Conservation (phyloP, 2,113 vertebrate genomes). For the Hydrochoerus hydrochaeris region DNA sequence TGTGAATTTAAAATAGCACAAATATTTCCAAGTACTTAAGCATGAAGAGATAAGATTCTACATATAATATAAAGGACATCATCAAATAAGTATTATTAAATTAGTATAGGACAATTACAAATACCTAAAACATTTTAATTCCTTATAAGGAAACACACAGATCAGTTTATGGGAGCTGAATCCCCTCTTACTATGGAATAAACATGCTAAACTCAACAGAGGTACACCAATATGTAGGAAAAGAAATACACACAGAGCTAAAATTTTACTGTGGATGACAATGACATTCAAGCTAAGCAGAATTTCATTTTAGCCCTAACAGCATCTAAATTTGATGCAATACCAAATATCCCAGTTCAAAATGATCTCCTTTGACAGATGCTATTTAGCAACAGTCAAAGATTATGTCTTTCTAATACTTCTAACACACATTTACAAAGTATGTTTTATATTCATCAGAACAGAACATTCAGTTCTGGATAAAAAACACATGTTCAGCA, state of each 20-base stretch:
- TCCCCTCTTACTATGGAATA: background rate
- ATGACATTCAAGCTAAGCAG: background rate
- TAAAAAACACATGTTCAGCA: conserved; percentile 77
- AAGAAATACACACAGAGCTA: background rate
- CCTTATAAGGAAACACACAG: conserved; percentile 18
- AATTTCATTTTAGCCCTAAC: background rate
- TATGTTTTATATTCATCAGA: conserved; percentile 67
- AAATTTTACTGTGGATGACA: background rate
- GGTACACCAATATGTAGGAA: background rate
- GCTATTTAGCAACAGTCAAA: conserved; percentile 72
- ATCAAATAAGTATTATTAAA: conserved; percentile 44
- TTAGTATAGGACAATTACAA: background rate
- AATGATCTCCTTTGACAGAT: conserved; percentile 62
- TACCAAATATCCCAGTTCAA: conserved; percentile 39
- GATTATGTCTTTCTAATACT: conserved; percentile 60
- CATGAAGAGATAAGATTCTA: conserved; percentile 2
- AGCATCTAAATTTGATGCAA: conserved; percentile 42
- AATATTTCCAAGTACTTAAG: conserved; percentile 28
- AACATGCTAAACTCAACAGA: conserved; percentile 34
- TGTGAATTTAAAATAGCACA: conserved; percentile 37
- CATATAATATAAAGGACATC: background rate
- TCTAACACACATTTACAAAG: conserved; percentile 68
- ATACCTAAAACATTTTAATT: conserved; percentile 11
- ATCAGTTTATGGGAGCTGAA: background rate
- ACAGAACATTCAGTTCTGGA: conserved; percentile 73